A percentile compares a stretch with the other conserved stretches of the same genome.
Conservation (phyloP, 2,888 invertebrate species). For the Holacanthella duospinosa region DNA sequence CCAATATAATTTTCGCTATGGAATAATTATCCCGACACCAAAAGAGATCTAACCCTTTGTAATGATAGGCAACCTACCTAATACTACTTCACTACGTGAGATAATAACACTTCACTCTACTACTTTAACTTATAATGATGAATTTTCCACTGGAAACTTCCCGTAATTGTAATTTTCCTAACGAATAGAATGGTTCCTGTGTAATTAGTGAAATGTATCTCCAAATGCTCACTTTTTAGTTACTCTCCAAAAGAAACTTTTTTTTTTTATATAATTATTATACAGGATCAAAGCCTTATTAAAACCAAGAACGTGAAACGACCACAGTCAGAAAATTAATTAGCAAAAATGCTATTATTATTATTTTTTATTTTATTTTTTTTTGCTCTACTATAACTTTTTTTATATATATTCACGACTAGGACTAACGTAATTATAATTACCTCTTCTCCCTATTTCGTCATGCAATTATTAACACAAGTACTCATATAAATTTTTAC, state of each 20-base stretch:
- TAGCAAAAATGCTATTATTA: too few relatives aligned
- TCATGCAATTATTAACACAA: too few relatives aligned
- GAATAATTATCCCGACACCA: too few relatives aligned
- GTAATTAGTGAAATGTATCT: not conserved
- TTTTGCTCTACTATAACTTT: not conserved
- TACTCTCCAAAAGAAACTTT: not conserved
- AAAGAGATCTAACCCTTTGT: too few relatives aligned
- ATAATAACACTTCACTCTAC: not conserved
- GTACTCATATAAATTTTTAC: too few relatives aligned
- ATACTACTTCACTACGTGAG: slow-evolving; percentile 1
- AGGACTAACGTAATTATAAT: too few relatives aligned
- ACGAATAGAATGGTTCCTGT: not conserved
- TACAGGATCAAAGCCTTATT: not conserved
- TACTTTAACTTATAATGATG: not conserved
- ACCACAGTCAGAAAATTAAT: not conserved
- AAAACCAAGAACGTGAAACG: not conserved
- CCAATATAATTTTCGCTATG: too few relatives aligned
- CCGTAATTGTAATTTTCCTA: not conserved
- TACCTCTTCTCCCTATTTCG: too few relatives aligned
- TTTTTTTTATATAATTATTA: not conserved
- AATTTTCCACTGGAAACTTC: not conserved
- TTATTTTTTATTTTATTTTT: too few relatives aligned
- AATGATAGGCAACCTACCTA: too few relatives aligned
- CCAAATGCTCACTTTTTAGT: too few relatives aligned
- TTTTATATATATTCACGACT: too few relatives aligned